Conservation (phyloP, 2,888 invertebrate genomes). For the Hanleya hanleyi region DNA sequence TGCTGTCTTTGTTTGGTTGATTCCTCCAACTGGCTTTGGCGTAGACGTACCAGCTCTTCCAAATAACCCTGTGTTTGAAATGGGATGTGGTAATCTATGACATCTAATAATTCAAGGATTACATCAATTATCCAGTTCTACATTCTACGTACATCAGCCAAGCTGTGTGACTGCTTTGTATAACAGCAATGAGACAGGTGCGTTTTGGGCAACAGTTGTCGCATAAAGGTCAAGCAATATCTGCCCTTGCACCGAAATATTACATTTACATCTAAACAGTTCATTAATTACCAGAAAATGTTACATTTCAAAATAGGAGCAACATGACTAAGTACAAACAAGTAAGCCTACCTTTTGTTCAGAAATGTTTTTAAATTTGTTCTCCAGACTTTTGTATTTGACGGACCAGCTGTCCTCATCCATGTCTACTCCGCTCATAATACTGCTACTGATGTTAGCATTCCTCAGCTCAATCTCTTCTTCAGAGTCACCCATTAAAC, state of each 20-base stretch:
- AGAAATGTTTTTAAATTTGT: conserved; percentile 44
- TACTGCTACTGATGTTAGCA: conserved; percentile 28
- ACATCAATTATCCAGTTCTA: too few relatives aligned
- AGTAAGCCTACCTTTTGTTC: conserved; percentile 59
- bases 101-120: too few relatives aligned
- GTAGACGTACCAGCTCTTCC: conserved; percentile 54
- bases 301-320: not conserved
- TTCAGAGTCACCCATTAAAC: conserved; percentile 39
- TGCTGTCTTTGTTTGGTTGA: conserved; percentile 34
- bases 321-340: too few relatives aligned
- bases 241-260: not conserved
- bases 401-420: conserved; percentile 35
- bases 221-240: not conserved
- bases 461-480: conserved; percentile 42
- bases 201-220: not conserved
- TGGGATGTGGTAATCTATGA: too few relatives aligned
- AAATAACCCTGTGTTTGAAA: conserved; percentile 58
- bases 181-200: not conserved
- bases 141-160: too few relatives aligned
- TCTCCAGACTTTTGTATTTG: conserved; percentile 46
- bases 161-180: not conserved
- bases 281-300: too few relatives aligned
- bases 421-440: conserved; percentile 20
- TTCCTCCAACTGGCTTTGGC: conserved; percentile 51
- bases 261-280: too few relatives aligned